Evolutionary conservation across 2,888 invertebrate genomes (phyloP), one percentile per base, ranked within the genome.

Genomic region (Conus canariensis): DNA sequence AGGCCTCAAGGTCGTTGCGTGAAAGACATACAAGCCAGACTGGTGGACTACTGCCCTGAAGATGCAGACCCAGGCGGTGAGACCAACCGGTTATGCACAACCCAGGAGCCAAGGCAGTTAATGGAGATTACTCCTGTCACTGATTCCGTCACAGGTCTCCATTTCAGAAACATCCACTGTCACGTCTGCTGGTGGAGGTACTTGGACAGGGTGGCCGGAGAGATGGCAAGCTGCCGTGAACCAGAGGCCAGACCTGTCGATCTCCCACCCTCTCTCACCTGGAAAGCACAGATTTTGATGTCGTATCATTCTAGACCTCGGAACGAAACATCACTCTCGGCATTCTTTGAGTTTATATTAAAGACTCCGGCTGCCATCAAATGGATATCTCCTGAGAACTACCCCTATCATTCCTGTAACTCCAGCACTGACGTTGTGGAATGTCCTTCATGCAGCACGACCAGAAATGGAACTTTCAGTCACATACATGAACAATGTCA

Each of bases 151-250:
- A 80, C 77, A 6, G 77, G 77, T 1, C 77, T 80, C 16, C 77
- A 80, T 30, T 80, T 80, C 77, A 80, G 77, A 16, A 80, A 80
- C 77, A 30, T 30, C 12, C 77, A 80, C 77, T 80, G 77, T 45
- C 77, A 80, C 30, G 25, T 30, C 77, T 80, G 77, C 30, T 80
- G 77, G 77, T 12, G 16, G 30, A 10, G 10, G 8, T 14, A 30
- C 30, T 30, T 80, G 45, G 14, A 10, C 77, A 30, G 10, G 8
- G 12, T 80, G 77, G 77, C 77, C 14, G 2, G 30, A 16, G 9
- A 80, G 6, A 80, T 12, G 10, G 12, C 12, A 30, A 14, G 16
- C 14, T 80, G 77, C 77, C 3, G 16, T 30, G 77, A 45, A 45
- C 5, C 10, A 12, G 4, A 30, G 6, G 25, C 7, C 10, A 30